Evolutionary conservation across 1,140 invertebrate genomes (phyloP).

Genomic region (Brachystomella parvula): DNA sequence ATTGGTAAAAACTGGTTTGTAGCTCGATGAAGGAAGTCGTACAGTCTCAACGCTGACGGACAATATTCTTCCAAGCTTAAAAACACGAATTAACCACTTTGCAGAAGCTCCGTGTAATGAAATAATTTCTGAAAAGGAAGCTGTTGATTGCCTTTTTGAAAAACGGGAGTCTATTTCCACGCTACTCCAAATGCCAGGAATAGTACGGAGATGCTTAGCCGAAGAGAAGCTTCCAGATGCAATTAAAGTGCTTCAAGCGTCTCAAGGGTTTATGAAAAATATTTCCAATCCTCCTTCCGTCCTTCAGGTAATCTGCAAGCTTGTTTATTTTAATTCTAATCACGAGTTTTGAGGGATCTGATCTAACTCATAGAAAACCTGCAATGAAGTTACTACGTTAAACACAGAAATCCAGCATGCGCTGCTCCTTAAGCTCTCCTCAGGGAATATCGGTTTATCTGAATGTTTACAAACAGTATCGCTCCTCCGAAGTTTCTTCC

Average conservation of each 20-base stretch:
- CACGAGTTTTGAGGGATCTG: not conserved
- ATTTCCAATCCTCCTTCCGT: conserved; percentile 18
- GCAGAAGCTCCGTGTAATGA: conserved; percentile 21
- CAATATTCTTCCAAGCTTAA: conserved; percentile 28
- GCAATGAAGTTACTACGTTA: conserved; percentile 30
- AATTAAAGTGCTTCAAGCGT: conserved; percentile 35
- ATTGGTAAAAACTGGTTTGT: no score
- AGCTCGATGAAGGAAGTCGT: conserved; percentile 28
- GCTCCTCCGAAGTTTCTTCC: conserved; percentile 34
- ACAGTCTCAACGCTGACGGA: conserved; percentile 23
- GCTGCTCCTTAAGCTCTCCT: conserved; percentile 29
- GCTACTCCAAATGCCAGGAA: conserved; percentile 34
- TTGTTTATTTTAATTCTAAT: not conserved
- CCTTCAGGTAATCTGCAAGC: conserved; percentile 13
- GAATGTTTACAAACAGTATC: conserved; percentile 38
- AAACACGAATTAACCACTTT: conserved; percentile 18
- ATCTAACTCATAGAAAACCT: conserved; percentile 23
- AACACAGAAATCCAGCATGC: conserved; percentile 37
- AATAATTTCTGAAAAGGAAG: conserved; percentile 16
- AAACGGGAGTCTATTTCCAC: conserved; percentile 20
- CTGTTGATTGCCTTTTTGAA: conserved; percentile 13
- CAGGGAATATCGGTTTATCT: conserved; percentile 31
- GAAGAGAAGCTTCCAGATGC: conserved; percentile 36
- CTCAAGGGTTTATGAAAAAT: conserved; percentile 29
- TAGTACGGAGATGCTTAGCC: conserved; percentile 30